phyloP scores from a whole-genome alignment of 2,113 vertebrate species.

The Chelonoidis abingdonii region DNA sequence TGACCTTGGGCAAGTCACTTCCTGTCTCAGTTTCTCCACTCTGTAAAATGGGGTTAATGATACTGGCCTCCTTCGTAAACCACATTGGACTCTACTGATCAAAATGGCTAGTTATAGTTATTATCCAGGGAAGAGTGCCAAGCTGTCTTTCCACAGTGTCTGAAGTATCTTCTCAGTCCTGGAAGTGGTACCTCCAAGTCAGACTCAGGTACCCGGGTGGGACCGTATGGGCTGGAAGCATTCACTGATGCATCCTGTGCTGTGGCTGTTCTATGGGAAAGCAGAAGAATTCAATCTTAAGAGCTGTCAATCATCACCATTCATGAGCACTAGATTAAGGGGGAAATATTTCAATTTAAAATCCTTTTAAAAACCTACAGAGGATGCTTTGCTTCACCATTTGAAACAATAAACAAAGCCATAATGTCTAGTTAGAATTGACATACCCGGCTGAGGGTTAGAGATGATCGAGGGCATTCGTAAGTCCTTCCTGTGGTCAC shows the following conservation, averaged over 20 bases:
- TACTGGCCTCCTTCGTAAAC: neutral
- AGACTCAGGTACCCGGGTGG: rapidly evolving
- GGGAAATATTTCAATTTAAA: slow-evolving; percentile 50
- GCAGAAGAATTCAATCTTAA: neutral
- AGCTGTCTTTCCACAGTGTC: neutral
- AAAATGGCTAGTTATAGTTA: neutral
- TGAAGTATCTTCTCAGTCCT: neutral
- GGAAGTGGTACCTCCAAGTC: rapidly evolving
- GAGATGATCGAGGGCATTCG: slow-evolving; percentile 15
- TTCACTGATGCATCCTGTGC: neutral
- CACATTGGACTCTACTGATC: neutral
- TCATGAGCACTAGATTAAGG: neutral
- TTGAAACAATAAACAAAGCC: slow-evolving; percentile 53
- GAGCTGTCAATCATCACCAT: neutral
- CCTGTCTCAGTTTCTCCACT: neutral
- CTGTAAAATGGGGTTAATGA: neutral
- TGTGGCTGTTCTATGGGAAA: neutral
- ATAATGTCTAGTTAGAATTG: slow-evolving; percentile 58
- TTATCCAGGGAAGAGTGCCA: neutral
- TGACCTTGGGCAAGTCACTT: neutral
- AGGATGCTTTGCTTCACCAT: slow-evolving; percentile 38
- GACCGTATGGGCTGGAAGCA: neutral
- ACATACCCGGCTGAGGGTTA: slow-evolving; percentile 42
- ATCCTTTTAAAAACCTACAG: neutral
- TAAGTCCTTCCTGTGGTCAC: neutral